Evolutionary conservation across 2,113 vertebrate species (phyloP), one percentile per base, ranked within the genome.

Genomic region (Austrofundulus limnaeus): DNA sequence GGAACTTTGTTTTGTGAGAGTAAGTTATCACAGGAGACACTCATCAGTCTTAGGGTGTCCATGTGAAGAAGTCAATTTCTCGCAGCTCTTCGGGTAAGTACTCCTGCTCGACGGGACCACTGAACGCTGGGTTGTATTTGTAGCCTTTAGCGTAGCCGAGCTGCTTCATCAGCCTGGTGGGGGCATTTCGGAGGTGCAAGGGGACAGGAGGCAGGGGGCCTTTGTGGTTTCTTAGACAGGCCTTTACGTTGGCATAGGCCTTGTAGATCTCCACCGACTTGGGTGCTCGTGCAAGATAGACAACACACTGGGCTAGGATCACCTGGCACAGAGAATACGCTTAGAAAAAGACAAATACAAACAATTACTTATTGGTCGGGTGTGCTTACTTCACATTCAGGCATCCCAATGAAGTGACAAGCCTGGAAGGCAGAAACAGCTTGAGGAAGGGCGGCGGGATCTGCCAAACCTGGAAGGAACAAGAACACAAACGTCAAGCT

Each of bases 381-480:
- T 85, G 4, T n/a, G 16, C 74, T 5, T 91, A 98, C 97, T 94
- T 99, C 96, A 77, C 97, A 99, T 77, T 98, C 96, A 0, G 97
- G 97, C 97, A 99, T 99, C 75, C 97, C 97, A 50, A 98, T 97
- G 52, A 98, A 94, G 85, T 99, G 97, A 78, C 96, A 98, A 73
- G 95, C 95, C 83, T 99, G 97, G 85, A 96, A 99, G 70, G 96
- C 89, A 42, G 96, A 93, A 51, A 99, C 96, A 14, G 97, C 95
- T 85, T 99, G 97, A 8, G 94, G 88, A 65, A 99, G 89, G 7
- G 97, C 97, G 1, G 91, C 70, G 0, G 97, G 94, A 87, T 99
- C 97, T 6, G 96, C 96, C 80, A 99, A 50, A 47, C 97, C 97
- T 98, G 83, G 37, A 6, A 59, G 49, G 61, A 23, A 55, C 38